Evolutionary conservation across 2,888 invertebrate genomes (phyloP).

Genomic region (Cryptus armator): DNA sequence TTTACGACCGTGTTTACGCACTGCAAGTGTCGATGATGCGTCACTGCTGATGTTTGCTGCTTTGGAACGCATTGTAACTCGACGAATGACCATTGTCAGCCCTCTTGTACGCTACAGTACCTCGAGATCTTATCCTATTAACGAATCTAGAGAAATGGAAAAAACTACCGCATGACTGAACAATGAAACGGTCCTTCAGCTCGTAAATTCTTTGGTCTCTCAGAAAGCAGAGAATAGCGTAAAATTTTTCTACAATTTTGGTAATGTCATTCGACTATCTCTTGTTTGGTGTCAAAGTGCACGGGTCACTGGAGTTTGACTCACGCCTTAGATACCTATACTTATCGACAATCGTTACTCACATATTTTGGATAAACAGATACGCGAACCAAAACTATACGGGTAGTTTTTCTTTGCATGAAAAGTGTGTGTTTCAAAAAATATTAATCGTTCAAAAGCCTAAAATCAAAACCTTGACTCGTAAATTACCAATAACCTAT

Average conservation of each 20-base stretch:
- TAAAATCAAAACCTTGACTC: not conserved
- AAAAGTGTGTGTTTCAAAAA: not conserved
- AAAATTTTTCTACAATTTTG: constrained; percentile 31
- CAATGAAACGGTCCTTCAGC: not conserved
- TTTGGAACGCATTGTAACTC: constrained; percentile 9
- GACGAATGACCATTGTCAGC: constrained; percentile 26
- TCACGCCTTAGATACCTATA: constrained; percentile 20
- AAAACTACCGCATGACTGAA: constrained; percentile 5
- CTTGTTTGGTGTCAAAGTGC: constrained; percentile 41
- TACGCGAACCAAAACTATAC: not conserved
- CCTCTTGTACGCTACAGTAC: not conserved
- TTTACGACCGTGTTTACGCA: constrained; percentile 64
- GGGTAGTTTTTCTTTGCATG: not conserved
- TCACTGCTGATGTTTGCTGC: constrained; percentile 30
- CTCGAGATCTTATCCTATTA: constrained; percentile 51
- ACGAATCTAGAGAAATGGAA: constrained; percentile 5
- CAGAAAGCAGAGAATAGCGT: not conserved
- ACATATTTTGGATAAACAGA: not conserved
- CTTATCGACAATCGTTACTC: constrained; percentile 37
- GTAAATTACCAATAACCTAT: no score
- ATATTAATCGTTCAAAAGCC: not conserved
- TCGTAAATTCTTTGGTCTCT: constrained; percentile 25
- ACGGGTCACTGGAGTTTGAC: constrained; percentile 37
- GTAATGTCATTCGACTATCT: constrained; percentile 40
- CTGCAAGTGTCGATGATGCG: constrained; percentile 64